Base-by-base conservation (phyloP, 1,140 invertebrate species). In the Odontomachus brunneus region DNA sequence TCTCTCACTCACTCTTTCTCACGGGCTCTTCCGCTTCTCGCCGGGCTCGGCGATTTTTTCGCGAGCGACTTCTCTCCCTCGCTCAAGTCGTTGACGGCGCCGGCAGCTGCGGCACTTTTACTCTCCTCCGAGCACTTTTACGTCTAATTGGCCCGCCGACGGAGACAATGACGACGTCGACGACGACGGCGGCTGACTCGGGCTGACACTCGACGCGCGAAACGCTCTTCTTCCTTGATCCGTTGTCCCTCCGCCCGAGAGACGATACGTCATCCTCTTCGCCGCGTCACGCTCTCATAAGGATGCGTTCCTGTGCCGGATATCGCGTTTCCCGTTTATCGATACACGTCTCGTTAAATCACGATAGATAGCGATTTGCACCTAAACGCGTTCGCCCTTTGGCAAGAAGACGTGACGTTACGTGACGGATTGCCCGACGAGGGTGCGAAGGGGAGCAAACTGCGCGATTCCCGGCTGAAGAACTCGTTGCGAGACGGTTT, bases 171-270 rank as follows among this genome's bases (percentile, higher is more conserved):
- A n/a, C n/a, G n/a, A n/a, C n/a, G n/a, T n/a, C n/a, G n/a, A n/a
- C n/a, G n/a, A n/a, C n/a, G n/a, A n/a, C n/a, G n/a, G n/a, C 15
- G 17, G 65, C 48, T 11, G 49, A 75, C 80, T 84, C 55, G 71
- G 53, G 62, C 69, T 11, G 22, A 44, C 84, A 83, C 82, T 86
- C 83, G 85, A 82, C 71, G 38, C 24, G 44, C 81, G 24, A 88
- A 89, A 90, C 72, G 82, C 63, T 89, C 51, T 49, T 82, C 51
- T 49, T 78, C 66, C 85, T 80, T 85, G 86, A 89, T 88, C 76
- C 67, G 85, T 44, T 29, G 17, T 63, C 22, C 22, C n/a, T 82
- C 29, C 57, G 44, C n/a, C n/a, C 33, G 44, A 57, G 26, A 75
- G 65, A 22, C n/a, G 26, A 44, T 51, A 29, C 22, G 49, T 62